phyloP scores from a whole-genome alignment of 2,888 invertebrate genomes.

The Hirtodrosophila histrioides region DNA sequence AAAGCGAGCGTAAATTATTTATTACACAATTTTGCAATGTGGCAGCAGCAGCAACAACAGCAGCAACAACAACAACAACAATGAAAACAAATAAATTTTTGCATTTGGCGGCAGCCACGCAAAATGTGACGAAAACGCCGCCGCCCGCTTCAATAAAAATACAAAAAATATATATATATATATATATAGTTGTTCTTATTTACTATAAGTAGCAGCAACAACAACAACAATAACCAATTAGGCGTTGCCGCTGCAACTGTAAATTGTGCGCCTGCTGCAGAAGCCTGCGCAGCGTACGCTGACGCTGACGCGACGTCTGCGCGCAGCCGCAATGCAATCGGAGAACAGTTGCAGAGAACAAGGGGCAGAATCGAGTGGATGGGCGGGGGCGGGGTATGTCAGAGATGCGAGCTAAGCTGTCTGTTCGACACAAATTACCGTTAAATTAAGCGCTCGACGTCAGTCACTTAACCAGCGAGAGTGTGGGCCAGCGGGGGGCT shows the following conservation, averaged over 20 bases:
- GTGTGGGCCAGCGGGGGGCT: no score
- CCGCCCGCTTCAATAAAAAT: slow-evolving; percentile 65
- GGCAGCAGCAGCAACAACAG: slow-evolving; percentile 32
- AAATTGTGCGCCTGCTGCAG: slow-evolving; percentile 62
- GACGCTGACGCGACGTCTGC: slow-evolving; percentile 8
- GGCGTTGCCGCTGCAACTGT: slow-evolving; percentile 61
- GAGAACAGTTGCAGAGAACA: slow-evolving; percentile 15
- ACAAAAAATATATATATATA: slow-evolving; percentile 7
- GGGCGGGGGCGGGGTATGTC: slow-evolving; percentile 13
- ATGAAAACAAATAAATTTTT: slow-evolving; percentile 74
- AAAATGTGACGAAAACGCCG: slow-evolving; percentile 62
- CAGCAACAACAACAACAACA: slow-evolving; percentile 39
- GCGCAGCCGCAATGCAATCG: slow-evolving; percentile 34
- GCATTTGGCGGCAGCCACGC: slow-evolving; percentile 51
- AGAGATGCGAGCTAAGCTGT: slow-evolving; percentile 36
- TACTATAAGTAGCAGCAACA: slow-evolving; percentile 57
- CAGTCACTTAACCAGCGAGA: slow-evolving; percentile 44
- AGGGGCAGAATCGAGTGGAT: background rate
- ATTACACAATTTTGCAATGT: slow-evolving; percentile 71
- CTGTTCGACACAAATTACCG: slow-evolving; percentile 68
- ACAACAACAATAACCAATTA: slow-evolving; percentile 59
- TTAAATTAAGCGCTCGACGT: slow-evolving; percentile 69
- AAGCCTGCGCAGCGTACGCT: slow-evolving; percentile 10
- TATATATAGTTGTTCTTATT: slow-evolving; percentile 77
- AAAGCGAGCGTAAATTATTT: slow-evolving; percentile 80